A percentile compares a stretch with the other conserved stretches of the same genome.
These are phyloP conservation scores for Drosophila planitibia DNA, from an alignment of 2,888 invertebrate species.

Conservation along the genomic window DNA sequence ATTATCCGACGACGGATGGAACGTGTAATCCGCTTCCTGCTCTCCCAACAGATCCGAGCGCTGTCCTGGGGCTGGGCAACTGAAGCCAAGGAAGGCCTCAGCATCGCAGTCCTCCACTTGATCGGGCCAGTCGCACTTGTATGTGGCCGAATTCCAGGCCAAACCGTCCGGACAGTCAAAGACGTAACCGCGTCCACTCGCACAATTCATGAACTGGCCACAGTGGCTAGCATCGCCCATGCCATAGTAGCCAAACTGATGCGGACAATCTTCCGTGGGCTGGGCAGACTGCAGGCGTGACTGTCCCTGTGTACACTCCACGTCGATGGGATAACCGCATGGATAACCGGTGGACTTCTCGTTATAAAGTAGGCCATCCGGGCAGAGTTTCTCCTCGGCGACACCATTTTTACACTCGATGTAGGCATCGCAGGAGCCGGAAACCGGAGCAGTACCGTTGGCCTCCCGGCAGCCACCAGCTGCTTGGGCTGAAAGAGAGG, in stretches of 20 bases:
- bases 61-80: constrained; percentile 88
- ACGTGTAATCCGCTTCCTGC: constrained; percentile 86
- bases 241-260: constrained; percentile 93
- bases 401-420: constrained; percentile 91
- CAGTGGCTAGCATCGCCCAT: constrained; percentile 89
- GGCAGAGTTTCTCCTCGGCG: constrained; percentile 91
- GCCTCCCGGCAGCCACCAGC: constrained; percentile 87
- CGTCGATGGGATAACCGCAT: constrained; percentile 94
- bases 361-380: constrained; percentile 93
- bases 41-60: constrained; percentile 84
- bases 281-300: constrained; percentile 87
- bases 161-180: constrained; percentile 94
- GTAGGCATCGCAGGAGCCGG: constrained; percentile 91
- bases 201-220: constrained; percentile 93
- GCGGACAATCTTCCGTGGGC: constrained; percentile 92
- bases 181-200: constrained; percentile 90
- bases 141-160: constrained; percentile 90
- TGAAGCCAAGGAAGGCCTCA: constrained; percentile 91
- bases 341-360: constrained; percentile 90
- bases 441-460: constrained; percentile 89
- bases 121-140: constrained; percentile 95
- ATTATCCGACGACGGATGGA: constrained; percentile 87
- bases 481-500: constrained; percentile 70
- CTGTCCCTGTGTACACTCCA: constrained; percentile 90
- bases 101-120: constrained; percentile 92